These are phyloP conservation scores for Cataglyphis altisquamis DNA, from an alignment of 2,888 invertebrate species.

Conservation along the genomic window DNA sequence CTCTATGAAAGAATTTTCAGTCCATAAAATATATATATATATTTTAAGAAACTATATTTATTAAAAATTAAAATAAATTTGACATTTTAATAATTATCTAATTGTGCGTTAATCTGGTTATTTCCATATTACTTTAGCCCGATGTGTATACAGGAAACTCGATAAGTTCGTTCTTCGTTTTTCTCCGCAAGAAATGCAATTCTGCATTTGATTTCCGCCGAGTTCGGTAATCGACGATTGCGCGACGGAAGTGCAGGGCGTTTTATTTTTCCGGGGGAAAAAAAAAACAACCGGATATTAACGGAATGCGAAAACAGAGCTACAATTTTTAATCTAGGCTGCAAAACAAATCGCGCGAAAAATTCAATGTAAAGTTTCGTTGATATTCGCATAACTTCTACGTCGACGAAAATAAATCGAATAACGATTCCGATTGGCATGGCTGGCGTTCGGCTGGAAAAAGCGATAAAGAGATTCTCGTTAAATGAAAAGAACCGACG, in stretches of 20 bases:
- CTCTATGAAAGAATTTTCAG: neutral
- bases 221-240: constrained; percentile 21
- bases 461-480: constrained; percentile 24
- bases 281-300: constrained; percentile 35
- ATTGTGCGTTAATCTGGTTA: neutral
- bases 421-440: neutral
- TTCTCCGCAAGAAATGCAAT: constrained; percentile 6
- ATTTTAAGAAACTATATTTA: too few relatives aligned
- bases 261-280: neutral
- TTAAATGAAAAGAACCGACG: neutral
- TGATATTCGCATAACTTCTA: constrained; percentile 17
- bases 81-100: neutral
- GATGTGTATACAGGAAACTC: neutral
- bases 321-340: constrained; percentile 27
- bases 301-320: neutral
- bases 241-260: constrained; percentile 7
- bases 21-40: neutral
- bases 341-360: constrained; percentile 36
- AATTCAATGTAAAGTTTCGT: constrained; percentile 13
- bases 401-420: constrained; percentile 29
- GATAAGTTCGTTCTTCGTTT: neutral
- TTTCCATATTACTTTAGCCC: neutral
- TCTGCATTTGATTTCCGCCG: constrained; percentile 25
- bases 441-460: neutral
- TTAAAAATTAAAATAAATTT: neutral